These are phyloP conservation scores for Malthinus flaveolus DNA, from an alignment of 2,888 invertebrate species.

Conservation along the genomic window DNA sequence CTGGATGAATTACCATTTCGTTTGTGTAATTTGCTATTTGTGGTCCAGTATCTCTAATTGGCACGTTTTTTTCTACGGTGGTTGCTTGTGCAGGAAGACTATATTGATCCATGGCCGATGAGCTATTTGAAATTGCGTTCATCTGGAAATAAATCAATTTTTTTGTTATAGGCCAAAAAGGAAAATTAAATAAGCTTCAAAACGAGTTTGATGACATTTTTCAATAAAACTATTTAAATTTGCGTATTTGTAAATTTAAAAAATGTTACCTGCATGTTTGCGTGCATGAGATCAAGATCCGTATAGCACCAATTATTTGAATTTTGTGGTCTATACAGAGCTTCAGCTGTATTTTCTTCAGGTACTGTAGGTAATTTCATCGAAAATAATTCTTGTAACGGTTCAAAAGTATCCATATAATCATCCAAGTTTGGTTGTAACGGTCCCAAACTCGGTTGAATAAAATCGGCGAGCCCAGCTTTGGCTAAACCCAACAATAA, in stretches of 20 bases:
- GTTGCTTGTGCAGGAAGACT: slow-evolving; percentile 34
- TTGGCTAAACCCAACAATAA: slow-evolving; percentile 62
- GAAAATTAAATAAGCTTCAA: too few species aligned
- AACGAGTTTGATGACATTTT: too few species aligned
- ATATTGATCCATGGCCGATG: slow-evolving; percentile 48
- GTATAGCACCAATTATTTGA: slow-evolving; percentile 41
- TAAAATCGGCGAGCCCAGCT: slow-evolving; percentile 91
- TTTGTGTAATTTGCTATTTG: slow-evolving; percentile 23
- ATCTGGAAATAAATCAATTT: slow-evolving; percentile 21
- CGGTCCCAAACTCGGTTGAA: slow-evolving; percentile 96
- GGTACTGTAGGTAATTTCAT: slow-evolving; percentile 64
- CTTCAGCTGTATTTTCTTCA: slow-evolving; percentile 56
- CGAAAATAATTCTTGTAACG: slow-evolving; percentile 68
- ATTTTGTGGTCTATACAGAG: slow-evolving; percentile 31
- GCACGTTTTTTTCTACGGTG: slow-evolving; percentile 32
- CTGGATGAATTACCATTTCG: slow-evolving; percentile 31
- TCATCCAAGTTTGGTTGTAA: slow-evolving; percentile 96
- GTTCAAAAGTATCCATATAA: slow-evolving; percentile 89
- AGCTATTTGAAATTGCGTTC: slow-evolving; percentile 23
- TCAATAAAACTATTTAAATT: too few species aligned
- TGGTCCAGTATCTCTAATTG: slow-evolving; percentile 34
- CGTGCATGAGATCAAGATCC: slow-evolving; percentile 40
- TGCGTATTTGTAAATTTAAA: background rate
- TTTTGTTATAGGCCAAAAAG: too few species aligned
- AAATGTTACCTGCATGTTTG: slow-evolving; percentile 25